phyloP scores from a whole-genome alignment of 2,113 vertebrate genomes.

The Melanerpes aurifrons region DNA sequence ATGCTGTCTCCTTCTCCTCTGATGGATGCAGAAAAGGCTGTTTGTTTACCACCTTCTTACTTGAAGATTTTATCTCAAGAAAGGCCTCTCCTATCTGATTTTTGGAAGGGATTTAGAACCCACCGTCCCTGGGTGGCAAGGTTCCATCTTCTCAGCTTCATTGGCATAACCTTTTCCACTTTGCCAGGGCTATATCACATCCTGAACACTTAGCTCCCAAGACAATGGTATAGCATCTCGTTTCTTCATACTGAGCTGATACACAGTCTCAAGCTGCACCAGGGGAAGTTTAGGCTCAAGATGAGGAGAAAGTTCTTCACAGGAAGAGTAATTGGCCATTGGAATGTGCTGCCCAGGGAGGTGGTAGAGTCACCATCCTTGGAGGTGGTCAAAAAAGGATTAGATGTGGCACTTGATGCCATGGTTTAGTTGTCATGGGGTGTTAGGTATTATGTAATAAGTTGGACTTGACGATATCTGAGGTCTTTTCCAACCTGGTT shows the following conservation, averaged over 20 bases:
- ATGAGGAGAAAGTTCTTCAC: too few relatives aligned
- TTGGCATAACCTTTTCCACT: neutral
- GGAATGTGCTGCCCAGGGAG: too few relatives aligned
- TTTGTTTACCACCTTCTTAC: neutral
- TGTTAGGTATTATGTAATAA: too few relatives aligned
- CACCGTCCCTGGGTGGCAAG: neutral
- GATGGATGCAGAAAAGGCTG: neutral
- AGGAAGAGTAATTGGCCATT: too few relatives aligned
- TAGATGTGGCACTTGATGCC: too few relatives aligned
- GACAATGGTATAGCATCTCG: neutral
- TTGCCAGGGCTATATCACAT: neutral
- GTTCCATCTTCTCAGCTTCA: neutral
- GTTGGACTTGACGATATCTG: too few relatives aligned
- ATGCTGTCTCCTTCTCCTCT: slow-evolving; percentile 12
- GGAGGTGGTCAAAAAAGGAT: too few relatives aligned
- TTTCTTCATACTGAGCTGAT: neutral
- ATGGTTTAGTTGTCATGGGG: too few relatives aligned
- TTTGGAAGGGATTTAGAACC: neutral
- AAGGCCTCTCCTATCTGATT: neutral
- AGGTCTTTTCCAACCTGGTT: too few relatives aligned
- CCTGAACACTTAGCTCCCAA: neutral
- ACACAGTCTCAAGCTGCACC: too few relatives aligned
- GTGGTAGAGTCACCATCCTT: too few relatives aligned
- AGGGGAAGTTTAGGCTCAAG: too few relatives aligned
- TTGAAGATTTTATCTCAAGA: neutral